Evolutionary conservation across 2,113 vertebrate genomes (phyloP).

Genomic region (Oryzias javanicus): DNA sequence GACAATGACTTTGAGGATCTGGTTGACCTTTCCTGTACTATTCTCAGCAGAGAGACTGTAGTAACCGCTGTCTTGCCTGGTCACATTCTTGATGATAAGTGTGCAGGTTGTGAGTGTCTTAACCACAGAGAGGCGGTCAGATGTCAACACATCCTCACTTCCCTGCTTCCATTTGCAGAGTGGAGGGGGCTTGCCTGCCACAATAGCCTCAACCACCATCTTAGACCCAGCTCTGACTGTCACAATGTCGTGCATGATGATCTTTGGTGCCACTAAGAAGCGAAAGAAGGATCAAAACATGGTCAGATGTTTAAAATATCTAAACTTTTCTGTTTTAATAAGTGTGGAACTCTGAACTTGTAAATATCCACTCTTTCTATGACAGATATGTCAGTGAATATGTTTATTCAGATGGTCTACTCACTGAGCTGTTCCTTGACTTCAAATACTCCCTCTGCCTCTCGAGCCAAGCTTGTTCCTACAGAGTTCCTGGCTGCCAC

Average conservation of each 20-base stretch:
- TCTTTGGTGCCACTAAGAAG: conserved; percentile 88
- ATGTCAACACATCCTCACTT: conserved; percentile 86
- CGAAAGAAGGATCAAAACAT: conserved; percentile 10
- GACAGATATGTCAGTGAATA: neutral
- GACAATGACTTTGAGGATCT: conserved; percentile 88
- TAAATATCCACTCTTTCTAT: neutral
- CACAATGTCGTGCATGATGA: conserved; percentile 89
- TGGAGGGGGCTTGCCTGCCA: conserved; percentile 92
- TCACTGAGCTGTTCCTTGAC: conserved; percentile 97
- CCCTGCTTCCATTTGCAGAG: conserved; percentile 89
- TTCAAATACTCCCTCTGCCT: conserved; percentile 91
- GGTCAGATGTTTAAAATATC: neutral
- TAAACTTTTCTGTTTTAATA: neutral
- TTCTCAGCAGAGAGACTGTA: conserved; percentile 93
- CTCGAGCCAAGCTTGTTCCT: conserved; percentile 89
- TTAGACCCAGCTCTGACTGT: conserved; percentile 92
- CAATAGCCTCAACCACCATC: conserved; percentile 89
- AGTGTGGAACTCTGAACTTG: neutral
- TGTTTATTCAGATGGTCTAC: conserved; percentile 42
- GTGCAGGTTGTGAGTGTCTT: conserved; percentile 84
- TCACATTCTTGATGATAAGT: conserved; percentile 90
- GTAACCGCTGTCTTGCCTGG: conserved; percentile 91
- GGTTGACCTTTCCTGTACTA: conserved; percentile 83
- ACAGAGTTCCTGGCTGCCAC: conserved; percentile 94
- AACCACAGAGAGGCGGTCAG: conserved; percentile 87